A percentile compares a stretch with the other conserved stretches of the same genome.
Evolutionary conservation across 2,797 vertebrate genomes (phyloP).

Genomic region (Platalea minor): DNA sequence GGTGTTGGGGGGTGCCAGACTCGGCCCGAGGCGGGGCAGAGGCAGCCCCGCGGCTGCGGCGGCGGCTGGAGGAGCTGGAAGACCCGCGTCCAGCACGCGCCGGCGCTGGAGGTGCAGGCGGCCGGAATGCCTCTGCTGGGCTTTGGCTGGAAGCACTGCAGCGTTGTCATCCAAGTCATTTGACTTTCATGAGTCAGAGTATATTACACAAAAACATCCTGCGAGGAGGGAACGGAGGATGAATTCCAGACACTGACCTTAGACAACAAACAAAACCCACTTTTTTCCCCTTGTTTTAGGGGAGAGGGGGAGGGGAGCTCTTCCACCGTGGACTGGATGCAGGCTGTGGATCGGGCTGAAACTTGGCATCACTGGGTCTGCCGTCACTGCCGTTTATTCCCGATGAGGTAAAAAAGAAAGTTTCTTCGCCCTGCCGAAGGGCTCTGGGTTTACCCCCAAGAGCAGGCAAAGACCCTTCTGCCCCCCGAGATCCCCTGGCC

Average conservation of each 20-base stretch:
- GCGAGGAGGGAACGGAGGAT: neutral
- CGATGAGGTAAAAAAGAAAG: fast-evolving
- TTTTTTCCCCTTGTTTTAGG: neutral
- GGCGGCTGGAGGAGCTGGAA: neutral
- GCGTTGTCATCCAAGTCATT: neutral
- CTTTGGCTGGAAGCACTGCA: neutral
- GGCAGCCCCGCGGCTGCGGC: fast-evolving
- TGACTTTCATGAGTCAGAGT: conserved; percentile 36
- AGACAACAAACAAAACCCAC: neutral
- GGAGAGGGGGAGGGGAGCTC: neutral
- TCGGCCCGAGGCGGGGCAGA: neutral
- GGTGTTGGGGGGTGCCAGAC: fast-evolving
- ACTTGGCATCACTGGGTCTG: fast-evolving
- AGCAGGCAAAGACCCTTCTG: no score
- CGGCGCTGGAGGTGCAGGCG: neutral
- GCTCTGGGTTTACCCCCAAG: neutral
- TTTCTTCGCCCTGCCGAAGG: fast-evolving
- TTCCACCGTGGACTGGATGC: fast-evolving
- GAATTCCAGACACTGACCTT: conserved; percentile 7
- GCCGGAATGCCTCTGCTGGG: neutral
- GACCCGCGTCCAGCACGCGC: fast-evolving
- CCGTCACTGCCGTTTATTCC: neutral
- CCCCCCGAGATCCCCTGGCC: fast-evolving
- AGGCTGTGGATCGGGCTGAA: neutral
- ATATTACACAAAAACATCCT: conserved; percentile 31